These are phyloP conservation scores for Eupithecia exiguata DNA, from an alignment of 2,888 invertebrate species.

Conservation along the genomic window DNA sequence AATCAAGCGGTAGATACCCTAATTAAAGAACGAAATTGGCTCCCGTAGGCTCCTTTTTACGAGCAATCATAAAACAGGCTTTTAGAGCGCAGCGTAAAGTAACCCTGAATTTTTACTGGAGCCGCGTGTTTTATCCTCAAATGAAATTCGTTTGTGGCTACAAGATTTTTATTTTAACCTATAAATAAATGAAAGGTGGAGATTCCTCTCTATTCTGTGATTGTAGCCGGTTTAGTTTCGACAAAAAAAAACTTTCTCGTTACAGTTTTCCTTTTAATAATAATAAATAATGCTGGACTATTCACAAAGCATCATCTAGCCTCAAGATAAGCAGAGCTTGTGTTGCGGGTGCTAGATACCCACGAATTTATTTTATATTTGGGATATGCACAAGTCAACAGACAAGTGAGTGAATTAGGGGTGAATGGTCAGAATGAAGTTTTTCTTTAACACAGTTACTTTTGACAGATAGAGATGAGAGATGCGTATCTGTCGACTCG, in stretches of 20 bases:
- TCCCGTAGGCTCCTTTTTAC: slow-evolving; percentile 71
- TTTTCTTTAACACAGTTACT: too few relatives aligned
- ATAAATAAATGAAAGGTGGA: neutral
- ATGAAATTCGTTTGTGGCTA: slow-evolving; percentile 63
- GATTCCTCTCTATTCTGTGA: neutral
- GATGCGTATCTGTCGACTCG: too few relatives aligned
- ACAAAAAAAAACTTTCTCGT: neutral
- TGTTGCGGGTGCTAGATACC: too few relatives aligned
- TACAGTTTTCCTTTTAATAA: too few relatives aligned
- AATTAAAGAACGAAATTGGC: slow-evolving; percentile 78
- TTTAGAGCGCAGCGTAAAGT: slow-evolving; percentile 71
- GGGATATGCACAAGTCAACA: too few relatives aligned
- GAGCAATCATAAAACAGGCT: slow-evolving; percentile 76
- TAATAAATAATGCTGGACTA: too few relatives aligned
- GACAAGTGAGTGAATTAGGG: too few relatives aligned
- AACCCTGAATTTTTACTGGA: slow-evolving; percentile 66
- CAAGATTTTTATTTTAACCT: slow-evolving; percentile 50
- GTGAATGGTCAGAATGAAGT: too few relatives aligned
- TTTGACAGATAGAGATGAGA: too few relatives aligned
- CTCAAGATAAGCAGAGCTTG: too few relatives aligned
- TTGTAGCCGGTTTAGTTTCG: neutral
- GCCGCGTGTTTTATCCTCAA: slow-evolving; percentile 62
- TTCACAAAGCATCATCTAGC: too few relatives aligned
- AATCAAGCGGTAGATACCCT: slow-evolving; percentile 64
- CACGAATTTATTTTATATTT: too few relatives aligned